Evolutionary conservation across 1,140 invertebrate genomes (phyloP), one percentile per base, ranked within the genome.

Genomic region (Drosophila tristis): DNA sequence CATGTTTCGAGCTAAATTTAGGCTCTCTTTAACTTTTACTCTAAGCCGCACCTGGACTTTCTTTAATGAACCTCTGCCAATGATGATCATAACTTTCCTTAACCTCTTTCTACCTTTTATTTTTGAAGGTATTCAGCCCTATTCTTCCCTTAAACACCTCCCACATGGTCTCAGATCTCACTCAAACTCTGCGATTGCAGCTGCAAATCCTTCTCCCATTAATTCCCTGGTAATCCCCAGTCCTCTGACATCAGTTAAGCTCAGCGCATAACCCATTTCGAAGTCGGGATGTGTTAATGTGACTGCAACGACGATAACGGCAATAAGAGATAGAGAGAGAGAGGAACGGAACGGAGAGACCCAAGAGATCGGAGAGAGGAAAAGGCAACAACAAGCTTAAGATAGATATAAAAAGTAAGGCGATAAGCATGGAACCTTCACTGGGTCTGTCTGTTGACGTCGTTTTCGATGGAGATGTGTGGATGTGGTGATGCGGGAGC

Each of bases 241-340:
- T 80, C 66, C 49, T 20, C 45, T 39, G 59, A 50, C 62, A 81
- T 68, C 77, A 66, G 65, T 72, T 75, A 63, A 66, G 74, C 65
- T 53, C 50, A 63, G 51, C 59, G 68, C 68, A 75, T 78, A 87
- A 65, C 66, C 78, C 82, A 87, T 85, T 85, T 80, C 63, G 59
- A 73, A 85, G 66, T 78, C 71, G 78, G 35, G 49, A 78, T 75
- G 82, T 87, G 82, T 87, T 87, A 87, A 87, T 87, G 78, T 76
- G 78, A 82, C 71, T 87, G 82, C 84, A 73, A 77, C 71, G 43
- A 70, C 80, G 80, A 85, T 85, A 86, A 86, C 82, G 64, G 80
- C 74, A 74, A 67, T 57, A 53, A 54, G 64, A 26, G 26, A 25
- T 6, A 4, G 11, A 31, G 23, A 47, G n/a, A 44, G 48, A 39